Percentiles rank a stretch among this genome's conserved stretches.
Conservation (phyloP, 2,888 invertebrate species). For the Alloscopus bannaensis region DNA sequence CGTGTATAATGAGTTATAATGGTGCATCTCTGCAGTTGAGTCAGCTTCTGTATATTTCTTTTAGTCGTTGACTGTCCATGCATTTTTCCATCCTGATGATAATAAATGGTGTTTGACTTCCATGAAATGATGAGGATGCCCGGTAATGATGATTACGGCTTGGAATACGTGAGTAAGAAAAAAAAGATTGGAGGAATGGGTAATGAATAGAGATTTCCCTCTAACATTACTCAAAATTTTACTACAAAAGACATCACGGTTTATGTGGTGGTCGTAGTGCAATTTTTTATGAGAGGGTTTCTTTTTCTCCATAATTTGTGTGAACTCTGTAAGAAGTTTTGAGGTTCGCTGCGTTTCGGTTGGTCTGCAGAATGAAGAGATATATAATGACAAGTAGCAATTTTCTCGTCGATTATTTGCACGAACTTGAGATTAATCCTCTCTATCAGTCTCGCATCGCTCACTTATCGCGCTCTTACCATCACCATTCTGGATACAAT, state of each 20-base stretch:
- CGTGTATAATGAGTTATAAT: no score
- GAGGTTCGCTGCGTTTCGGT: slow-evolving; percentile 35
- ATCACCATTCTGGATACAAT: neutral
- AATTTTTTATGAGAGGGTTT: slow-evolving; percentile 23
- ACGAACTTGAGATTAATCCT: slow-evolving; percentile 61
- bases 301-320: slow-evolving; percentile 31
- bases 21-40: neutral
- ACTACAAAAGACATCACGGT: no score
- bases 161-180: slow-evolving; percentile 16
- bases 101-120: slow-evolving; percentile 1
- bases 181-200: neutral
- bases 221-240: no score
- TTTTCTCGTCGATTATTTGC: slow-evolving; percentile 65
- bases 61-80: no score
- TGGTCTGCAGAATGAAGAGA: slow-evolving; percentile 44
- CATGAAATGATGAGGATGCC: slow-evolving; percentile 31
- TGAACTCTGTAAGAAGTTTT: no score
- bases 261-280: no score
- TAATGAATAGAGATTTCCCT: no score
- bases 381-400: slow-evolving; percentile 65
- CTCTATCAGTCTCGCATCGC: slow-evolving; percentile 64
- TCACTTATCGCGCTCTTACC: slow-evolving; percentile 44
- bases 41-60: slow-evolving; percentile 25
- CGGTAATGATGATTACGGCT: slow-evolving; percentile 42
- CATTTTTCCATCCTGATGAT: no score